phyloP scores from a whole-genome alignment of 2,888 invertebrate genomes.

The Byasa hedistus region DNA sequence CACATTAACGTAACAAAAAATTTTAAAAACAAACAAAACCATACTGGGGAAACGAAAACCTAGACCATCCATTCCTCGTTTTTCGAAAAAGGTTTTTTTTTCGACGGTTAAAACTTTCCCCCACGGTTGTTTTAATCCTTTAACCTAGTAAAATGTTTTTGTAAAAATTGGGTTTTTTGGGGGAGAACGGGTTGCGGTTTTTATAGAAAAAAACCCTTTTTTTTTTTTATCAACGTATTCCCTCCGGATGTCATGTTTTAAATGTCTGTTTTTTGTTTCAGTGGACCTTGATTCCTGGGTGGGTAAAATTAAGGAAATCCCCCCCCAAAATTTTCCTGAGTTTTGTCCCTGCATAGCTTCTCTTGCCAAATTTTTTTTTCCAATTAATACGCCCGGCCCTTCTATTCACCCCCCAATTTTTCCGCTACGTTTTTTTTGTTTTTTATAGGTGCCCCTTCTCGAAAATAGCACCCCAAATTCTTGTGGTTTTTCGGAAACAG shows the following conservation, averaged over 20 bases:
- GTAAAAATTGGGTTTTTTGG: conserved; percentile 59
- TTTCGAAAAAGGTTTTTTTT: conserved; percentile 50
- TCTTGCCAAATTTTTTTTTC: conserved; percentile 53
- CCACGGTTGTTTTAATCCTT: conserved; percentile 59
- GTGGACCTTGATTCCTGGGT: conserved; percentile 54
- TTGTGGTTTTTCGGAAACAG: conserved; percentile 37
- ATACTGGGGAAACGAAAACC: too few relatives aligned
- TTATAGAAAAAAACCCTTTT: conserved; percentile 64
- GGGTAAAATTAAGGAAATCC: conserved; percentile 50
- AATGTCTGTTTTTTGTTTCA: too few relatives aligned
- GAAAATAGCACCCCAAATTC: conserved; percentile 32
- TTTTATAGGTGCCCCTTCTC: conserved; percentile 18
- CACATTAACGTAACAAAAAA: too few relatives aligned
- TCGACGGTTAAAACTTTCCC: conserved; percentile 53
- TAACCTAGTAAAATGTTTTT: conserved; percentile 61
- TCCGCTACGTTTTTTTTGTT: conserved; percentile 14
- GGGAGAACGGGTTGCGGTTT: conserved; percentile 67
- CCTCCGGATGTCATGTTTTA: conserved; percentile 56
- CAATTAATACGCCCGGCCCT: conserved; percentile 48
- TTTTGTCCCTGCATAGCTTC: conserved; percentile 42
- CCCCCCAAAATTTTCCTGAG: conserved; percentile 44
- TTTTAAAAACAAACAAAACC: too few relatives aligned
- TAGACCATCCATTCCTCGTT: conserved; percentile 60
- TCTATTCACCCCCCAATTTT: conserved; percentile 34
- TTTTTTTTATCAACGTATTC: conserved; percentile 61